Conservation (phyloP, 2,113 vertebrate species). For the Rhinoderma darwinii region DNA sequence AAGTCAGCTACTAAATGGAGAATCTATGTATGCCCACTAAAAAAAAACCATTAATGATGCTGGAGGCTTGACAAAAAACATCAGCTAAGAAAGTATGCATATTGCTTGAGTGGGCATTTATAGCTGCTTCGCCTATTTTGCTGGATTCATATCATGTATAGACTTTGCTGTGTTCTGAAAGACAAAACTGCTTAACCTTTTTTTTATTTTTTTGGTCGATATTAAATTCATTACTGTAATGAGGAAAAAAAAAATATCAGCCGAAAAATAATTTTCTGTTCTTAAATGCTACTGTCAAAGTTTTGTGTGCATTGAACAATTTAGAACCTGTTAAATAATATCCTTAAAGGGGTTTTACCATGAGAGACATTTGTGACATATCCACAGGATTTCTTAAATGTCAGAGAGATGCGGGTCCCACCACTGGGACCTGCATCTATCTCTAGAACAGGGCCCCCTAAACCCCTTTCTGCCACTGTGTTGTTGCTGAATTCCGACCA, state of each 20-base stretch:
- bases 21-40: too few relatives aligned
- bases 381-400: too few relatives aligned
- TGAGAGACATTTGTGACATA: too few relatives aligned
- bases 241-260: conserved; percentile 20
- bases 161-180: background rate
- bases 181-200: background rate
- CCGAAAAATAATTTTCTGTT: background rate
- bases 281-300: background rate
- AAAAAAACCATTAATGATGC: too few relatives aligned
- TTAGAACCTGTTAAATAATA: conserved; percentile 2
- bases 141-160: background rate
- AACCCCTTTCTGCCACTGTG: too few relatives aligned
- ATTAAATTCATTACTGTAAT: conserved; percentile 38
- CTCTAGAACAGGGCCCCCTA: too few relatives aligned
- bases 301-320: background rate
- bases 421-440: too few relatives aligned
- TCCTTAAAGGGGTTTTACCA: too few relatives aligned
- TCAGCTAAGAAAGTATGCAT: background rate
- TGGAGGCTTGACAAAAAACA: too few relatives aligned
- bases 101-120: background rate
- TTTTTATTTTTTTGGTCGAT: conserved; percentile 32
- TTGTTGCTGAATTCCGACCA: too few relatives aligned
- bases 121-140: background rate
- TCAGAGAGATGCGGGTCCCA: too few relatives aligned
- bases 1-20: too few relatives aligned